Base-by-base conservation (phyloP, 2,888 invertebrate genomes). In the Unio pictorum region DNA sequence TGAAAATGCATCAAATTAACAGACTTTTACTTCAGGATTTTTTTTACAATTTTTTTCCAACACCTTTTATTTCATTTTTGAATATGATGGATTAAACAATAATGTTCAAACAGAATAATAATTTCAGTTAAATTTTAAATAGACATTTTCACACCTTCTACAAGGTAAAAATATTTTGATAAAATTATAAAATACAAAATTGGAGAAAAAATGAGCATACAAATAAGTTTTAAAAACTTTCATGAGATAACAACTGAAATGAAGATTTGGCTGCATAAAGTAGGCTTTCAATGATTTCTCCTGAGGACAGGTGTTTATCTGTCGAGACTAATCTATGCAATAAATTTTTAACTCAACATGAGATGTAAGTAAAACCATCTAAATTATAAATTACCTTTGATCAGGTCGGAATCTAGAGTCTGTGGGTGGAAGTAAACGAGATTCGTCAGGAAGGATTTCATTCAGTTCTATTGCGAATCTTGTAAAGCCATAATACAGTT, bases 381-480 rank as follows among this genome's bases (percentile, higher is more conserved):
- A 28, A 30, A 28, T 2, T 11, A 20, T 30, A 3, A 20, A 72
- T n/a, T 69, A 89, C 89, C 89, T 88, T 73, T 89, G 89, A 75
- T 95, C 95, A 0, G 95, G 95, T 67, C 95, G 92, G 84, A 94
- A 93, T 72, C 95, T 90, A 0, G 95, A 94, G 87, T 95, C 95
- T 0, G 95, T 95, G 64, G 93, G 92, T 0, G 95, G 95, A 74
- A 95, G 89, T 78, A 91, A 86, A 20, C 81, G 76, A 1, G 80
- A 74, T 68, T 87, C 86, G 70, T 94, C 93, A 0, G 93, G 92
- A 76, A 94, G 93, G 7, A 87, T 76, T 87, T 95, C 95, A 90
- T 95, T 95, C 69, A 95, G 91, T 87, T 95, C 95, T 90, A 95
- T 95, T 54, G 95, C 95, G 91, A 95, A 95, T 79, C 94, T 91